phyloP scores from a whole-genome alignment of 2,113 vertebrate species.

The Pangasianodon gigas region DNA sequence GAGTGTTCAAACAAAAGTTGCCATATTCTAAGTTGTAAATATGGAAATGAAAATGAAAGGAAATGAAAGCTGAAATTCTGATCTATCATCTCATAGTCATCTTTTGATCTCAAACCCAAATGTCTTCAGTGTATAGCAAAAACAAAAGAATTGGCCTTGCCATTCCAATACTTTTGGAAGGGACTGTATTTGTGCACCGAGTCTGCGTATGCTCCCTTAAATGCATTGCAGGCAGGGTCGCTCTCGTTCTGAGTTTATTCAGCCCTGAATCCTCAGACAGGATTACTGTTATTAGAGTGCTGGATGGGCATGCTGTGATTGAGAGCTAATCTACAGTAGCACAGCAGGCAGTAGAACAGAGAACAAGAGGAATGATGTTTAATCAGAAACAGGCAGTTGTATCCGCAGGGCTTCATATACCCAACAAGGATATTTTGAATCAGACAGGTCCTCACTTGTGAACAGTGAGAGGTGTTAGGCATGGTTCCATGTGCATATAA shows the following conservation, averaged over 20 bases:
- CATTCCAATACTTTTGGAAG: not conserved
- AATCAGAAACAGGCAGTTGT: conserved; percentile 51
- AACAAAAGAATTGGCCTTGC: too few species aligned
- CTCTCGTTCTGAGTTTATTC: conserved; percentile 44
- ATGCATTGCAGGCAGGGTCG: conserved; percentile 33
- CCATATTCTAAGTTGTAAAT: not conserved
- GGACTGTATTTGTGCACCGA: conserved; percentile 6
- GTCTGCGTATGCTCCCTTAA: conserved; percentile 17
- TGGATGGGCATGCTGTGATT: conserved; percentile 54
- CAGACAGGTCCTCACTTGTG: not conserved
- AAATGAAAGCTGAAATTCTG: not conserved
- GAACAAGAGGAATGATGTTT: conserved; percentile 57
- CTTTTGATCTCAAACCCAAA: not conserved
- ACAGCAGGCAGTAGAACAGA: conserved; percentile 42
- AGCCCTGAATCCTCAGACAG: conserved; percentile 49
- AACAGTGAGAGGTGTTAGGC: conserved; percentile 5
- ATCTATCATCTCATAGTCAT: too few species aligned
- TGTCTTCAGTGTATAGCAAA: not conserved
- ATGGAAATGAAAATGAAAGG: not conserved
- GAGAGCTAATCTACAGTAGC: conserved; percentile 56
- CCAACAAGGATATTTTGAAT: conserved; percentile 36
- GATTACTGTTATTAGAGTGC: conserved; percentile 59
- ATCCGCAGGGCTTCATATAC: conserved; percentile 30
- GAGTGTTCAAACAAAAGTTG: not conserved
- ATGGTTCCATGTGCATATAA: not conserved